Percentiles rank a stretch among this genome's conserved stretches.
Conservation (phyloP, 2,888 invertebrate species). For the Meloe dianella region DNA sequence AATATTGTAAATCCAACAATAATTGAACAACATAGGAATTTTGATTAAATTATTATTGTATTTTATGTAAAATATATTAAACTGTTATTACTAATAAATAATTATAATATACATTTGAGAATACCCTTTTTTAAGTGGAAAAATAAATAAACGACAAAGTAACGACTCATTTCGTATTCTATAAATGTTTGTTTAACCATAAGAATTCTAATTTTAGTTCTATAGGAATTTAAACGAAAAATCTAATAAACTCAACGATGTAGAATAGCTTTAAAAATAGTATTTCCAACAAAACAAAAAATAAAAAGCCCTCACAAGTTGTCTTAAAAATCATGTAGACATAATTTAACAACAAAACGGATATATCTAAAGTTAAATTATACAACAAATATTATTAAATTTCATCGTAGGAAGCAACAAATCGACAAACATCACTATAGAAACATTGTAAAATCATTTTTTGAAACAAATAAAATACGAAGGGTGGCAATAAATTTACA, state of each 20-base stretch:
- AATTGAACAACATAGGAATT: background rate
- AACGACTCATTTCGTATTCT: conserved; percentile 8
- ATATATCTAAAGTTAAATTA: background rate
- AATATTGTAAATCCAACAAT: conserved; percentile 3
- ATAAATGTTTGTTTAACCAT: conserved; percentile 1
- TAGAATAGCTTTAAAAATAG: background rate
- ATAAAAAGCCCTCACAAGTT: background rate
- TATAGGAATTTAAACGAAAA: conserved; percentile 4
- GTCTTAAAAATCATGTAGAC: background rate
- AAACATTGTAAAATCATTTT: conserved; percentile 2
- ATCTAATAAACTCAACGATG: background rate
- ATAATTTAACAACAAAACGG: background rate
- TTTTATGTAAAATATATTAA: background rate
- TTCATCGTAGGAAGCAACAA: conserved; percentile 1
- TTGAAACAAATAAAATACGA: background rate
- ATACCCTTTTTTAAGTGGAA: background rate
- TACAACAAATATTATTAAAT: conserved; percentile 5
- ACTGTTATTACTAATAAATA: background rate
- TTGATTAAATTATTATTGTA: background rate
- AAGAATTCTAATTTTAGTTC: conserved; percentile 10
- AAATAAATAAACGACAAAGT: conserved; percentile 2
- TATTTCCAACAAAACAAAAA: background rate
- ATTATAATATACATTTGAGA: background rate
- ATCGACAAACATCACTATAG: background rate
- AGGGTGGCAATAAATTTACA: conserved; percentile 6